Conservation (phyloP, 2,797 vertebrate genomes). For the Enteromius argenteus region DNA sequence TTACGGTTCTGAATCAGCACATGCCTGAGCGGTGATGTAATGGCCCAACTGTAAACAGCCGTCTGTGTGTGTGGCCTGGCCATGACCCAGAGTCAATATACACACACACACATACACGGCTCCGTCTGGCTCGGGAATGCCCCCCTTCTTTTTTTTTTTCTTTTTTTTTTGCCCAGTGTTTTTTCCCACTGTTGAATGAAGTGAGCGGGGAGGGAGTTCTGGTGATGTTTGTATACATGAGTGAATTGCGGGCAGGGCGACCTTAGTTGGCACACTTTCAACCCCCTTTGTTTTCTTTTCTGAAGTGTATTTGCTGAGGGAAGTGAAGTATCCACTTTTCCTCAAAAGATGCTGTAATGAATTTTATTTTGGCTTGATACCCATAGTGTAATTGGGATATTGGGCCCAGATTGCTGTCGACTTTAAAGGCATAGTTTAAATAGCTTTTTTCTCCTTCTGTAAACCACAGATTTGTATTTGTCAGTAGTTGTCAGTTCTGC, state of each 20-base stretch:
- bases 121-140: constrained; percentile 50
- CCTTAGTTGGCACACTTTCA: constrained; percentile 27
- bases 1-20: constrained; percentile 39
- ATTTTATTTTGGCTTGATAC: constrained; percentile 17
- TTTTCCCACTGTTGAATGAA: constrained; percentile 34
- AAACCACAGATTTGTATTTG: not conserved
- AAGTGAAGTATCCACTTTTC: constrained; percentile 30
- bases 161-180: not conserved
- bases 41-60: constrained; percentile 60
- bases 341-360: not conserved
- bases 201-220: constrained; percentile 30
- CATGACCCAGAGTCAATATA: constrained; percentile 61
- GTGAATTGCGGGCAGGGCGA: constrained; percentile 19
- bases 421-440: not conserved
- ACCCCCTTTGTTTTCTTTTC: constrained; percentile 6
- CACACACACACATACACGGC: constrained; percentile 33
- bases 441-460: not conserved
- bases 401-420: not conserved
- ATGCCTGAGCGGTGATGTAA: constrained; percentile 57
- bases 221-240: constrained; percentile 27
- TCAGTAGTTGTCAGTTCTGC: not conserved
- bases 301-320: not conserved
- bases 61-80: constrained; percentile 58
- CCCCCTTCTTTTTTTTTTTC: not conserved
- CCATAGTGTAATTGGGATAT: not conserved